Evolutionary conservation across 2,113 vertebrate species (phyloP).

Genomic region (Chauna torquata): DNA sequence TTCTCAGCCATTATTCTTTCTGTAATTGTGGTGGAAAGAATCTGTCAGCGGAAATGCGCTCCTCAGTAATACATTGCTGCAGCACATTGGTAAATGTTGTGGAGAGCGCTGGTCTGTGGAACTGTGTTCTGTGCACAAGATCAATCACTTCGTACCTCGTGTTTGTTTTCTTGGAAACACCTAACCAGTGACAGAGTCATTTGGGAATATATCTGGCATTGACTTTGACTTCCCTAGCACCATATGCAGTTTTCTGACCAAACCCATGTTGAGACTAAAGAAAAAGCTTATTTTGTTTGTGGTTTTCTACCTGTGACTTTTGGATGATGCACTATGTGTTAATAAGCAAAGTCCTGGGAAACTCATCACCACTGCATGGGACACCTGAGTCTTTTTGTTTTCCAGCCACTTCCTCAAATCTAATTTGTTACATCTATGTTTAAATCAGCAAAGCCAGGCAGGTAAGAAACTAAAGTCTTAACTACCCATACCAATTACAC

Average conservation of each 20-base stretch:
- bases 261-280: neutral
- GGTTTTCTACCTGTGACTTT: neutral
- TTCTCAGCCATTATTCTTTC: conserved; percentile 57
- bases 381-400: conserved; percentile 29
- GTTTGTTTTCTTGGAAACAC: neutral
- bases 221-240: neutral
- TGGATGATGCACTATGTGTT: neutral
- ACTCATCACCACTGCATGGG: neutral
- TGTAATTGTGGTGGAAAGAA: conserved; percentile 64
- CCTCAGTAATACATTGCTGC: conserved; percentile 39
- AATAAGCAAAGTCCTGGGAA: neutral
- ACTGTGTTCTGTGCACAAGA: neutral
- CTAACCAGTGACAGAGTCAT: neutral
- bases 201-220: neutral
- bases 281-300: neutral
- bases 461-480: conserved; percentile 16
- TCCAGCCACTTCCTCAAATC: neutral
- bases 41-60: conserved; percentile 60
- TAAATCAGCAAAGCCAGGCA: neutral
- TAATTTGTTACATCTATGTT: conserved; percentile 4
- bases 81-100: neutral
- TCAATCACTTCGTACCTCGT: neutral
- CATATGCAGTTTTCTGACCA: neutral
- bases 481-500: neutral
- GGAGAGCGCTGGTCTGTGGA: neutral